Evolutionary conservation across 64 coral and sea anemone species (phyloP).

Genomic region (Porites lutea): DNA sequence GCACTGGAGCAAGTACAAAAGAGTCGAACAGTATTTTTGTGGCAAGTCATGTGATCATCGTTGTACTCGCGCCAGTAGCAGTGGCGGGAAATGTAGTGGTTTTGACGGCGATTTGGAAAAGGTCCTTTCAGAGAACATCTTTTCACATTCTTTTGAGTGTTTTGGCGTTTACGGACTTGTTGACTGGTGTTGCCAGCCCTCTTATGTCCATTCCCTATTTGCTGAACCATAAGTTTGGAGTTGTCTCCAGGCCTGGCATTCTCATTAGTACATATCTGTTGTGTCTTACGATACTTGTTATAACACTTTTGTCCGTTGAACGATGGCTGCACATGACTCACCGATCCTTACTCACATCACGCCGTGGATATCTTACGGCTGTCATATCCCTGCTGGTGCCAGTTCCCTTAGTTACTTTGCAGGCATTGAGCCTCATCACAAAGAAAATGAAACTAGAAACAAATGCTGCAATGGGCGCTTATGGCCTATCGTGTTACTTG

Average conservation of each 20-base stretch:
- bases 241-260: no score
- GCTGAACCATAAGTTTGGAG: not conserved
- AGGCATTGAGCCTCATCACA: not conserved
- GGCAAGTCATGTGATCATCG: not conserved
- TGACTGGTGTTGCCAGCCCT: not conserved
- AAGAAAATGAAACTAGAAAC: not conserved
- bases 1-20: no score
- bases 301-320: slow-evolving; percentile 30
- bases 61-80: not conserved
- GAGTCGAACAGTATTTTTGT: not conserved
- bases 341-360: not conserved
- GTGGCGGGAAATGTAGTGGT: slow-evolving; percentile 33
- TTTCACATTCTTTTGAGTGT: slow-evolving; percentile 12
- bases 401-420: not conserved
- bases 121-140: not conserved
- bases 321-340: slow-evolving; percentile 28
- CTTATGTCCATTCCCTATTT: not conserved
- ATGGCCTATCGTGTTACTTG: not conserved
- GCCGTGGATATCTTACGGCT: not conserved
- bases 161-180: not conserved
- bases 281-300: not conserved
- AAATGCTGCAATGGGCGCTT: not conserved
- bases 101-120: slow-evolving; percentile 24
- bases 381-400: not conserved
- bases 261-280: no score